Conservation (phyloP, 2,113 vertebrate genomes). For the Riparia riparia region DNA sequence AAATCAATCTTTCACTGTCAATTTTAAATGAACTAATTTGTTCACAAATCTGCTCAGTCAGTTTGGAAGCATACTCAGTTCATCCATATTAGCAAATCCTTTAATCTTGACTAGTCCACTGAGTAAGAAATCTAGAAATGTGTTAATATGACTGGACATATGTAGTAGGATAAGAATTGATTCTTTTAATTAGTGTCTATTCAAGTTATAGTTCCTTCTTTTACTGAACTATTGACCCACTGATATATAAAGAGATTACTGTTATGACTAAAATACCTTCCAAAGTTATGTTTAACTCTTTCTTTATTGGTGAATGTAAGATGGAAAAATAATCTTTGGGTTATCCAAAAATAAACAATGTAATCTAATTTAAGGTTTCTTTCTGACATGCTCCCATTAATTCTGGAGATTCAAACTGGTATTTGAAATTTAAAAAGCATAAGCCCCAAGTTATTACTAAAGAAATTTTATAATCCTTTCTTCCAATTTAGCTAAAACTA, state of each 20-base stretch:
- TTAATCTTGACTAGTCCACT: conserved; percentile 95
- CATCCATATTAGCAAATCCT: conserved; percentile 97
- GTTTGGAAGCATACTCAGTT: conserved; percentile 91
- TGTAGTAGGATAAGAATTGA: conserved; percentile 93
- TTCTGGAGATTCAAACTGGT: background rate
- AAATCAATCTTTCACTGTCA: conserved; percentile 93
- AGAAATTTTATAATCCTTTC: background rate
- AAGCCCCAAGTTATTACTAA: background rate
- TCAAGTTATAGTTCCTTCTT: conserved; percentile 82
- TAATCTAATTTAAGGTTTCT: conserved; percentile 25
- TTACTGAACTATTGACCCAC: conserved; percentile 83
- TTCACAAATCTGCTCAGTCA: conserved; percentile 92
- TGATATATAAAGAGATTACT: conserved; percentile 77
- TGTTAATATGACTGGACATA: conserved; percentile 95
- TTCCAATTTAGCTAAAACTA: background rate
- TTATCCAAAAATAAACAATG: conserved; percentile 37
- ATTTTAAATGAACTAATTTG: conserved; percentile 97
- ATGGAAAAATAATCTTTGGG: conserved; percentile 17
- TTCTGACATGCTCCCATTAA: background rate
- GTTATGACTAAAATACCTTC: conserved; percentile 68
- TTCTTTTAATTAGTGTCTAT: conserved; percentile 98
- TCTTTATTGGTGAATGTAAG: conserved; percentile 43
- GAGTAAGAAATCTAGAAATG: conserved; percentile 92
- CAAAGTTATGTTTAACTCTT: conserved; percentile 75
- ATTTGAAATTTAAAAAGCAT: conserved; percentile 29